Conservation (phyloP, 2,113 vertebrate species). For the Amazona guildingii region DNA sequence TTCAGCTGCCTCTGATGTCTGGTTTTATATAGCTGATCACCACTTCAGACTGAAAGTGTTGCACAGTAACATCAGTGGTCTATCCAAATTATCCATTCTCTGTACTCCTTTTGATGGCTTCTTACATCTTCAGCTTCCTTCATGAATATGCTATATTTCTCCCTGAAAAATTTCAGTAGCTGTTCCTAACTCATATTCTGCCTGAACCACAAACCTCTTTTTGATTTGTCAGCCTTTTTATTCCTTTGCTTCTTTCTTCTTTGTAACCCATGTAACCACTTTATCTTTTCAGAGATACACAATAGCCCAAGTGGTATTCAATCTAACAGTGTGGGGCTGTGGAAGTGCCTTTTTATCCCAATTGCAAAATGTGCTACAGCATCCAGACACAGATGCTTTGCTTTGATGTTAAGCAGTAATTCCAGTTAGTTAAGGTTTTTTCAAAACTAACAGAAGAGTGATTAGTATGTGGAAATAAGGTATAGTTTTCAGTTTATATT, state of each 20-base stretch:
- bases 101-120: neutral
- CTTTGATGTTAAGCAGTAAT: neutral
- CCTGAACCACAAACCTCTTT: neutral
- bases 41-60: neutral
- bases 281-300: neutral
- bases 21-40: neutral
- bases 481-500: neutral
- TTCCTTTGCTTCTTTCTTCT: neutral
- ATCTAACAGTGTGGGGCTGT: neutral
- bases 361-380: neutral
- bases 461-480: neutral
- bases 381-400: neutral
- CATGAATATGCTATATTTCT: fast-evolving
- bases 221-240: neutral
- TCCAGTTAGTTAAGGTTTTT: neutral
- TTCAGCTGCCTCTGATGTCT: neutral
- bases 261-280: neutral
- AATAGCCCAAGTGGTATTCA: neutral
- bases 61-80: fast-evolving
- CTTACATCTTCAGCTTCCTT: neutral
- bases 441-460: neutral
- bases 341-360: neutral
- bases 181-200: neutral
- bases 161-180: neutral
- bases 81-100: neutral